Evolutionary conservation across 2,888 invertebrate species (phyloP).

Genomic region (Rutpela maculata): DNA sequence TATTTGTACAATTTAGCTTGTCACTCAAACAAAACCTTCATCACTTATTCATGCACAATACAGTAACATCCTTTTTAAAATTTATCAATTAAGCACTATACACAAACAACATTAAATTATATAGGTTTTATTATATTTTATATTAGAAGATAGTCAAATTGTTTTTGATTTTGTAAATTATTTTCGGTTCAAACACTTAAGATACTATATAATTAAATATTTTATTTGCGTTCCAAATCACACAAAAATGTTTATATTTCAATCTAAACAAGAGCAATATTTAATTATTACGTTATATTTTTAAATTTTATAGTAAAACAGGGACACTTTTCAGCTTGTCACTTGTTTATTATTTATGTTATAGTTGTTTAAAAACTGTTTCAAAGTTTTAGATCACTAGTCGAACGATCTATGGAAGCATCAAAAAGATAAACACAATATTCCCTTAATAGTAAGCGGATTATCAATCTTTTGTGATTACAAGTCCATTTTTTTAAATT

Average conservation of each 20-base stretch:
- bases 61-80: constrained; percentile 30
- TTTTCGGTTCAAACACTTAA: constrained; percentile 1
- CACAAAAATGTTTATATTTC: constrained; percentile 6
- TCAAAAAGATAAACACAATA: constrained; percentile 2
- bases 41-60: constrained; percentile 12
- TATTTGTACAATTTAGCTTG: constrained; percentile 34
- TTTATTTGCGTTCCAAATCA: constrained; percentile 2
- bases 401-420: constrained; percentile 1
- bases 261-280: neutral
- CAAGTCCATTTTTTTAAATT: constrained; percentile 35
- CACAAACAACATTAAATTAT: constrained; percentile 17
- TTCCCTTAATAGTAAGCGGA: neutral
- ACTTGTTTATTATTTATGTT: neutral
- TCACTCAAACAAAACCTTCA: constrained; percentile 34
- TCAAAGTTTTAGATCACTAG: neutral
- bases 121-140: constrained; percentile 19
- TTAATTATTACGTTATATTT: neutral
- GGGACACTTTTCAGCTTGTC: constrained; percentile 2
- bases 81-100: constrained; percentile 21
- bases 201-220: neutral
- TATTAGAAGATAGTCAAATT: constrained; percentile 7
- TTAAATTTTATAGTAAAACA: neutral
- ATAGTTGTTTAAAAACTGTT: constrained; percentile 1
- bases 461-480: neutral
- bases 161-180: constrained; percentile 21